Conservation (phyloP, 2,888 invertebrate species). For the Hemaris fuciformis region DNA sequence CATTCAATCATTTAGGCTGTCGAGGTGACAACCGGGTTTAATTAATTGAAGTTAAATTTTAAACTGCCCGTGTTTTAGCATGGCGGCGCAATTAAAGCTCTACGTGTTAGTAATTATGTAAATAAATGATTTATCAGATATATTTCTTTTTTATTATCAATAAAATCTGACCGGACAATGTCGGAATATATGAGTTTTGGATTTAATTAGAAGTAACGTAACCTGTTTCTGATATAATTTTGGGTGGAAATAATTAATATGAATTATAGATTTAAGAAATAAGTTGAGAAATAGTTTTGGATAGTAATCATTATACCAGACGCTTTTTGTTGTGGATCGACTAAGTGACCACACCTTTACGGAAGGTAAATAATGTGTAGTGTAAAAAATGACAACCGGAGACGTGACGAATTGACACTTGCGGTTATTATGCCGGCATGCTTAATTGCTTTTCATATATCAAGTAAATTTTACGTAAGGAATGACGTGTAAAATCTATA, state of each 20-base stretch:
- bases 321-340: background rate
- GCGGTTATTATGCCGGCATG: background rate
- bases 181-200: background rate
- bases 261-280: background rate
- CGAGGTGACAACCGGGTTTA: constrained; percentile 40
- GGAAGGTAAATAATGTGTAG: background rate
- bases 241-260: background rate
- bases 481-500: background rate
- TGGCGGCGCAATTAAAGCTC: constrained; percentile 26
- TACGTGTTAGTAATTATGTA: constrained; percentile 24
- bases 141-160: constrained; percentile 11
- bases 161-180: constrained; percentile 8
- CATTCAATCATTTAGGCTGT: constrained; percentile 15
- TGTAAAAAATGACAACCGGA: background rate
- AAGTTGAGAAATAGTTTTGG: background rate
- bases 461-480: too few relatives aligned
- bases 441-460: background rate
- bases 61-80: constrained; percentile 34
- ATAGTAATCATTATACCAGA: background rate
- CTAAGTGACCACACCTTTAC: background rate
- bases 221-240: background rate
- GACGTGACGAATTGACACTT: background rate
- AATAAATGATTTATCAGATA: constrained; percentile 27
- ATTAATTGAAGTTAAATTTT: constrained; percentile 48
- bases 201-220: background rate